These are phyloP conservation scores for Coranthus polyacanthus DNA, from an alignment of 2,797 vertebrate species.

Conservation along the genomic window DNA sequence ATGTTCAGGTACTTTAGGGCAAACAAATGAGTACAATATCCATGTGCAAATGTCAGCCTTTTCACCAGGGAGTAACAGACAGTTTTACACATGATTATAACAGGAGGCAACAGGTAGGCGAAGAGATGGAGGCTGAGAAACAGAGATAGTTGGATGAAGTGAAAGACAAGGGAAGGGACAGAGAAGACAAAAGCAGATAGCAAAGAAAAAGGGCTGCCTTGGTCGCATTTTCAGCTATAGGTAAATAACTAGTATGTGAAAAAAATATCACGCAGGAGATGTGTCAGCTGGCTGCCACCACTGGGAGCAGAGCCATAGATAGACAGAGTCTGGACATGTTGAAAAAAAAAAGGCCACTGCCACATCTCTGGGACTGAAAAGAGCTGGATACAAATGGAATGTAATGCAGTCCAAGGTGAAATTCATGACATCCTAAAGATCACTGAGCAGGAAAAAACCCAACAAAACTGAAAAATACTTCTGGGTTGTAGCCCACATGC, in stretches of 20 bases:
- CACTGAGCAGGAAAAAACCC: conserved; percentile 24
- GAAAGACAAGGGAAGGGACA: conserved; percentile 7
- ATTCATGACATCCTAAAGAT: conserved; percentile 47
- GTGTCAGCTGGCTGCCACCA: conserved; percentile 49
- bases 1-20: conserved; percentile 64
- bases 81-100: conserved; percentile 63
- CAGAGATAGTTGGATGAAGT: conserved; percentile 1
- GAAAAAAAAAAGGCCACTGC: conserved; percentile 51
- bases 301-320: conserved; percentile 46
- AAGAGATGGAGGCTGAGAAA: conserved; percentile 11
- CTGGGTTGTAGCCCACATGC: too few species aligned
- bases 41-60: conserved; percentile 75
- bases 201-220: conserved; percentile 45
- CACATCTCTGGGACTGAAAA: conserved; percentile 44
- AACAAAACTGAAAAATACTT: too few species aligned
- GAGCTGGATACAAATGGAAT: conserved; percentile 46
- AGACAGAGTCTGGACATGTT: conserved; percentile 58
- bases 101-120: conserved; percentile 35
- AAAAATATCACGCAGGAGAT: conserved; percentile 54
- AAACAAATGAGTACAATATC: conserved; percentile 77
- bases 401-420: conserved; percentile 40
- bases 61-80: conserved; percentile 59
- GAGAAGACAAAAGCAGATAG: too few species aligned
- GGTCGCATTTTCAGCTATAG: conserved; percentile 66
- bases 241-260: conserved; percentile 66